Percentiles rank a stretch among this genome's conserved stretches.
These are phyloP conservation scores for Pegea sp. DNA, from an alignment of 23 tunicate genomes.

Conservation along the genomic window DNA sequence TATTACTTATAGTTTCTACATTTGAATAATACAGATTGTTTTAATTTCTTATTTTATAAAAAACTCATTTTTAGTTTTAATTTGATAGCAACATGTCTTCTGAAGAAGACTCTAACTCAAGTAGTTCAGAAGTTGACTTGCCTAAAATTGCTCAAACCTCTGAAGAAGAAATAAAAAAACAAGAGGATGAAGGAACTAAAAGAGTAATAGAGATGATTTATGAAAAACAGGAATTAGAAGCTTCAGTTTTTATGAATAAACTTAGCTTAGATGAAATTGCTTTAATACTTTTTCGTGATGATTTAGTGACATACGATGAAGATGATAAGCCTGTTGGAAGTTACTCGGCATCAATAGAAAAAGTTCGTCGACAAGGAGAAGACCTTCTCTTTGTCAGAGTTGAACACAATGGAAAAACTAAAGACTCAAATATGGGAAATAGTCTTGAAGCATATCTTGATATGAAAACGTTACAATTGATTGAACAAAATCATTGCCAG, in stretches of 20 bases:
- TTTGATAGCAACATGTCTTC: too few relatives aligned
- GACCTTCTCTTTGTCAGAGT: conserved; percentile 20
- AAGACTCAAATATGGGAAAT: conserved; percentile 25
- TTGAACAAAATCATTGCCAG: conserved; percentile 43
- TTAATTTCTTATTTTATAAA: too few relatives aligned
- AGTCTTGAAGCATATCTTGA: conserved; percentile 28
- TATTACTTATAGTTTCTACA: too few relatives aligned
- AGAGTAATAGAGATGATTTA: too few relatives aligned
- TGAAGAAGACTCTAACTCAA: too few relatives aligned
- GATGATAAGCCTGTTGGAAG: conserved; percentile 50
- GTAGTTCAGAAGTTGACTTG: too few relatives aligned
- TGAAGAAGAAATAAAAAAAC: too few relatives aligned
- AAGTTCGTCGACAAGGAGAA: conserved; percentile 11
- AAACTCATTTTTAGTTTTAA: too few relatives aligned
- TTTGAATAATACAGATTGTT: too few relatives aligned
- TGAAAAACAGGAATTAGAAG: not conserved
- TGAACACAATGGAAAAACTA: conserved; percentile 37
- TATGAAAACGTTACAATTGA: conserved; percentile 8
- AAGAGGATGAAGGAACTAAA: too few relatives aligned
- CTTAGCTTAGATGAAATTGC: not conserved
- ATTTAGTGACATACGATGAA: conserved; percentile 24
- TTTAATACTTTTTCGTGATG: conserved; percentile 26
- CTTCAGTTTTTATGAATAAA: not conserved
- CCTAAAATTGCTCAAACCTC: too few relatives aligned
- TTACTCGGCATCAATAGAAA: conserved; percentile 21